Base-by-base conservation (phyloP, 2,888 invertebrate genomes). In the Lampropteryx suffumata region DNA sequence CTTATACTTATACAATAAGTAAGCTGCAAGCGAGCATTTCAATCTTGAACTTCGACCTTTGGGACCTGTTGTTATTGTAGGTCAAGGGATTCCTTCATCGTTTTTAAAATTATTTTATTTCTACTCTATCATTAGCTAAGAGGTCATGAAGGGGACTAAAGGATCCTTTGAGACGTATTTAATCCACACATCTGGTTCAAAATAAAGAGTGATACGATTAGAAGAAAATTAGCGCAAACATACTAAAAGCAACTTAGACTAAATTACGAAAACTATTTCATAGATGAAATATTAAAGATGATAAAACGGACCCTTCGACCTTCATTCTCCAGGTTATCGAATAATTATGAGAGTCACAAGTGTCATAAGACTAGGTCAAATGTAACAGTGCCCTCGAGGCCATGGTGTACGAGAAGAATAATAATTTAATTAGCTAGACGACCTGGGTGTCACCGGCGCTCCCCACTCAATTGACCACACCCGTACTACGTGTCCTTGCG, bases 371-470 rank as follows among this genome's bases (percentile, higher is more conserved):
- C 33, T 29, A 39, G 42, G 46, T 46, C 41, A 52, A 32, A 24
- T 24, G 1, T 8, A 8, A 30, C 34, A 26, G 30, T 29, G 14
- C 35, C 34, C 7, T 30, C 26, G 48, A 30, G 33, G 17, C 17
- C n/a, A 32, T 32, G 26, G 39, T 12, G 11, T 26, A 37, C 17
- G 14, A 27, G 21, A 30, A 32, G 37, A 37, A 27, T 32, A 32
- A 26, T 37, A 45, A 45, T 45, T 45, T 30, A 52, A 48, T 52
- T 52, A 44, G 26, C 26, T 26, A 30, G 34, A 46, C 33, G 21
- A 43, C 17, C 50, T 35, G 32, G 30, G 14, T 17, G 26, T 29
- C 34, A 44, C 27, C 29, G 37, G 10, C 43, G 24, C 47, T 26
- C 47, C 47, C 30, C 17, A 11, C 9, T 2, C 29, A 29, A 27